A percentile compares a stretch with the other conserved stretches of the same genome.
Evolutionary conservation across 2,888 invertebrate genomes (phyloP).

Genomic region (Noctua fimbriata): DNA sequence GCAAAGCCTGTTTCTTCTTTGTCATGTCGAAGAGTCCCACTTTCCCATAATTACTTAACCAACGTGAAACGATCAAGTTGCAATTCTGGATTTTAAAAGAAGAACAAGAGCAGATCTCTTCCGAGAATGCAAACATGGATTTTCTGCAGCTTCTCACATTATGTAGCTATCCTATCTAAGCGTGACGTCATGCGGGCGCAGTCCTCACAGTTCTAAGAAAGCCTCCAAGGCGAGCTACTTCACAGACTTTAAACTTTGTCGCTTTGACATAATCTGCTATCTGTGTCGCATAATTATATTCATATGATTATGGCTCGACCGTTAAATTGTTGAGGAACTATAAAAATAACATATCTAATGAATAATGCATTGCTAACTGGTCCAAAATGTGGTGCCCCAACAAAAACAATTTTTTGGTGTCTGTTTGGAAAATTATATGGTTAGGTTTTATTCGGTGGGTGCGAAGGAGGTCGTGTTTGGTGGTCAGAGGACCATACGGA

Average conservation of each 20-base stretch:
- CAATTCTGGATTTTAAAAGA: background rate
- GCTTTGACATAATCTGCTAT: conserved; percentile 37
- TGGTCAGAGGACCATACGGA: too few species aligned
- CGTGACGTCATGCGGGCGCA: conserved; percentile 51
- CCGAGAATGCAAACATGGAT: background rate
- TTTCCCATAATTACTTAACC: background rate
- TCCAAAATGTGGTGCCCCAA: too few species aligned
- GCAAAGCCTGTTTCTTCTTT: background rate
- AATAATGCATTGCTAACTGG: background rate
- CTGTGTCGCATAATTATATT: conserved; percentile 25
- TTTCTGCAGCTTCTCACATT: conserved; percentile 9
- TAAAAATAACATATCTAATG: background rate
- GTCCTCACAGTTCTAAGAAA: conserved; percentile 60
- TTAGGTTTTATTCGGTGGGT: too few species aligned
- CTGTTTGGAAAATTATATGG: too few species aligned
- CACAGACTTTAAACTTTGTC: conserved; percentile 53
- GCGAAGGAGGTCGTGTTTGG: too few species aligned
- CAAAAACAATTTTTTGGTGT: too few species aligned
- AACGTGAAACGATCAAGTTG: background rate
- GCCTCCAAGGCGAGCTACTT: conserved; percentile 64
- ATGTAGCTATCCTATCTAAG: conserved; percentile 9
- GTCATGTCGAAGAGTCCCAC: background rate
- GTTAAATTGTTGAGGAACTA: background rate
- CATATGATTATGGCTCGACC: conserved; percentile 7
- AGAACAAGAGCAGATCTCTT: background rate